These are phyloP conservation scores for Aphelenchoides fujianensis DNA, from an alignment of 1,140 invertebrate genomes.

Conservation along the genomic window DNA sequence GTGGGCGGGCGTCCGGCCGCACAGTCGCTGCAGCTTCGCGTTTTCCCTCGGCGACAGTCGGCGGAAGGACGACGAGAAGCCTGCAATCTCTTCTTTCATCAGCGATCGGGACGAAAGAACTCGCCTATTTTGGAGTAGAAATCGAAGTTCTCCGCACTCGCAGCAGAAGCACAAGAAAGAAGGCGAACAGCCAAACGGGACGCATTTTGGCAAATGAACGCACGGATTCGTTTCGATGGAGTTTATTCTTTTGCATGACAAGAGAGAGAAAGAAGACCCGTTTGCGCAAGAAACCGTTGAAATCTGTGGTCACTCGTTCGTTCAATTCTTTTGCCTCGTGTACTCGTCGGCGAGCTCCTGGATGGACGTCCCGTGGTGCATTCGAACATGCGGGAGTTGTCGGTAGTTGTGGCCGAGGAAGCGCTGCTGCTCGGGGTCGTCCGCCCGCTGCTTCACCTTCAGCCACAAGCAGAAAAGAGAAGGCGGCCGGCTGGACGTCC, in stretches of 20 bases:
- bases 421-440: constrained; percentile 9
- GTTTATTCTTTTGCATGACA: too few relatives aligned
- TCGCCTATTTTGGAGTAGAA: background rate
- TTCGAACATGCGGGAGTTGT: background rate
- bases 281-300: too few relatives aligned
- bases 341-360: background rate
- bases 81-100: too few relatives aligned
- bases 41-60: constrained; percentile 8
- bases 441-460: constrained; percentile 17
- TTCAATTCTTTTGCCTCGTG: background rate
- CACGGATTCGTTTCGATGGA: background rate
- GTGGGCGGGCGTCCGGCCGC: background rate
- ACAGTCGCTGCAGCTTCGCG: constrained; percentile 4
- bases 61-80: too few relatives aligned
- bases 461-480: constrained; percentile 30
- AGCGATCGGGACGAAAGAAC: background rate
- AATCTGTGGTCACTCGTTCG: background rate
- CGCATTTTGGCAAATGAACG: background rate
- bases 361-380: background rate
- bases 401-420: background rate
- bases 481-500: constrained; percentile 26
- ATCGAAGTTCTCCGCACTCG: background rate
- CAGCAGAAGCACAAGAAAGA: background rate
- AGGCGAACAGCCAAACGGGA: background rate
- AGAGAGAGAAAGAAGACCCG: too few relatives aligned